These are phyloP conservation scores for Falcaria lacertinaria DNA, from an alignment of 2,888 invertebrate species.

Conservation along the genomic window DNA sequence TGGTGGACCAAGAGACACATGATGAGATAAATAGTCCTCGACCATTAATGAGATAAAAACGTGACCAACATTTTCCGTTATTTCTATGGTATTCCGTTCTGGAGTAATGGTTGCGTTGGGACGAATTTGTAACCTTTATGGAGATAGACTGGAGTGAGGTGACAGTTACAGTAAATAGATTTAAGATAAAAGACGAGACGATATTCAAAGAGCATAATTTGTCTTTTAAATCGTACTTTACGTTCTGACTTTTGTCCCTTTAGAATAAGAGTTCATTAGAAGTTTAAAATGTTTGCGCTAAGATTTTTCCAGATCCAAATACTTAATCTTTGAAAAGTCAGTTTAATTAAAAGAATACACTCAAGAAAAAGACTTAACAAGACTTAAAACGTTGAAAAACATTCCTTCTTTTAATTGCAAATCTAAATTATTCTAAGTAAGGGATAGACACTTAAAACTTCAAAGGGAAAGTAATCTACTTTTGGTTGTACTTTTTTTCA, in stretches of 20 bases:
- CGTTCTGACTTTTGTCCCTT: too few relatives aligned
- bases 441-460: slow-evolving; percentile 40
- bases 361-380: slow-evolving; percentile 19
- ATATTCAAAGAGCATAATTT: neutral
- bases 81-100: slow-evolving; percentile 42
- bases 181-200: neutral
- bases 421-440: slow-evolving; percentile 40
- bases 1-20: slow-evolving; percentile 50
- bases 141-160: slow-evolving; percentile 2
- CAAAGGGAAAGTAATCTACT: slow-evolving; percentile 51
- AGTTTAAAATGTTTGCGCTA: neutral
- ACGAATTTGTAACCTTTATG: slow-evolving; percentile 11
- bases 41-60: slow-evolving; percentile 72
- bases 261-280: neutral
- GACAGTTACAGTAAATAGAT: neutral
- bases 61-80: slow-evolving; percentile 43
- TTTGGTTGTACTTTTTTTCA: slow-evolving; percentile 25
- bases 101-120: slow-evolving; percentile 16
- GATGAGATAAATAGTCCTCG: slow-evolving; percentile 59
- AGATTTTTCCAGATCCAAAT: neutral
- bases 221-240: neutral
- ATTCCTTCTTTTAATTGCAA: slow-evolving; percentile 41
- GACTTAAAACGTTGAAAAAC: slow-evolving; percentile 18
- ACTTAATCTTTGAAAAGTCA: neutral
- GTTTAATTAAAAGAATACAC: slow-evolving; percentile 10